These are phyloP conservation scores for Danio jaintianensis DNA, from an alignment of 2,797 vertebrate genomes.

Conservation along the genomic window DNA sequence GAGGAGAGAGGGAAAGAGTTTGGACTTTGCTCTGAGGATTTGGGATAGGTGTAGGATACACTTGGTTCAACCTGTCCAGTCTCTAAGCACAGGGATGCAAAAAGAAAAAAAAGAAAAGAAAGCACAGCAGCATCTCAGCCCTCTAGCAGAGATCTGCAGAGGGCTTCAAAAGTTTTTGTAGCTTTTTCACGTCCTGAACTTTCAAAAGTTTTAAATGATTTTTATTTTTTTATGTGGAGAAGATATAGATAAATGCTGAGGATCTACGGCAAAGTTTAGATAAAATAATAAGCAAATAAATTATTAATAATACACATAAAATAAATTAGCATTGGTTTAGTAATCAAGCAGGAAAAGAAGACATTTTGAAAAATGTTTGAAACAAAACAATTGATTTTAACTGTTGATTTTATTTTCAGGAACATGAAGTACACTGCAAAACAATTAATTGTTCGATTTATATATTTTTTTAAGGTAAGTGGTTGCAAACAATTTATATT, in stretches of 20 bases:
- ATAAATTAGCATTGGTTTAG: too few relatives aligned
- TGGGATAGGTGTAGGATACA: slow-evolving; percentile 6
- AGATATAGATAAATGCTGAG: background rate
- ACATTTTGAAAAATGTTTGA: too few relatives aligned
- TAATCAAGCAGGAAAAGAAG: too few relatives aligned
- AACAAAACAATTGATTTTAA: too few relatives aligned
- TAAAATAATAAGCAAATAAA: background rate
- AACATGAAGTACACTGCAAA: too few relatives aligned
- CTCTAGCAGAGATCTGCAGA: background rate
- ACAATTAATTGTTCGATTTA: too few relatives aligned
- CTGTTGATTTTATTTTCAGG: too few relatives aligned
- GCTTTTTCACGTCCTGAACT: background rate
- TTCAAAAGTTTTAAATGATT: background rate
- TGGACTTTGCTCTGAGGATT: slow-evolving; percentile 2
- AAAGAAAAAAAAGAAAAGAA: too few relatives aligned
- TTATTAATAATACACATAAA: too few relatives aligned
- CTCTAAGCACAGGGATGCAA: background rate
- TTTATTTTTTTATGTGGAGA: background rate
- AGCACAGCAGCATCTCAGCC: background rate
- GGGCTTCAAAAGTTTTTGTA: background rate
- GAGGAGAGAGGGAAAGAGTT: background rate
- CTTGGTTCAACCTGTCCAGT: background rate
- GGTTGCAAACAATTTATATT: too few relatives aligned
- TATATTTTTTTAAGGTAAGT: too few relatives aligned
- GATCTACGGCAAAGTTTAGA: too few relatives aligned